Conservation (phyloP, 1,140 invertebrate genomes). For the Ceratina calcarata region DNA sequence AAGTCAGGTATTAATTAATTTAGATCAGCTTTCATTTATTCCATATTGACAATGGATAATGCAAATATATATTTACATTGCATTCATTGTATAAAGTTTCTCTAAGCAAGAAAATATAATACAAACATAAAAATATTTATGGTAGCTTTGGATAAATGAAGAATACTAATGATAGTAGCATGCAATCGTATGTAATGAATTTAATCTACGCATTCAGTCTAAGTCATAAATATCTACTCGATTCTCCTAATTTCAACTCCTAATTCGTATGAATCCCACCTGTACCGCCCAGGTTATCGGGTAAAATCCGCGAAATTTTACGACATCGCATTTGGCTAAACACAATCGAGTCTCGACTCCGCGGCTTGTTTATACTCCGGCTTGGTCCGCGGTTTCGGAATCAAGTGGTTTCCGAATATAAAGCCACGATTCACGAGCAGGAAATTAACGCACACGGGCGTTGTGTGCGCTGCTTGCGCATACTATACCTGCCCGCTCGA, state of each 20-base stretch:
- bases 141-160: too few relatives aligned
- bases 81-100: too few relatives aligned
- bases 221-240: not conserved
- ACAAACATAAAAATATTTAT: too few relatives aligned
- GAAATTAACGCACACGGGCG: conserved; percentile 46
- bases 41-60: too few relatives aligned
- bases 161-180: too few relatives aligned
- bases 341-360: not conserved
- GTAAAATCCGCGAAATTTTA: conserved; percentile 17
- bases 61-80: too few relatives aligned
- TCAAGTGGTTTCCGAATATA: conserved; percentile 30
- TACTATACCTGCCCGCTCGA: not conserved
- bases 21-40: too few relatives aligned
- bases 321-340: not conserved
- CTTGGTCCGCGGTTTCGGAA: conserved; percentile 26
- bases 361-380: conserved; percentile 5
- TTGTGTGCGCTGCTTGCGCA: too few relatives aligned
- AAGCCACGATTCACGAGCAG: conserved; percentile 27
- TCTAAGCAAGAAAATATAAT: too few relatives aligned
- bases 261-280: not conserved
- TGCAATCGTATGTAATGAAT: too few relatives aligned
- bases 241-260: not conserved
- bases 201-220: too few relatives aligned
- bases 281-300: not conserved
- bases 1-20: too few relatives aligned